Evolutionary conservation across 2,113 vertebrate genomes (phyloP).

Genomic region (Psammodynastes pulverulentus): DNA sequence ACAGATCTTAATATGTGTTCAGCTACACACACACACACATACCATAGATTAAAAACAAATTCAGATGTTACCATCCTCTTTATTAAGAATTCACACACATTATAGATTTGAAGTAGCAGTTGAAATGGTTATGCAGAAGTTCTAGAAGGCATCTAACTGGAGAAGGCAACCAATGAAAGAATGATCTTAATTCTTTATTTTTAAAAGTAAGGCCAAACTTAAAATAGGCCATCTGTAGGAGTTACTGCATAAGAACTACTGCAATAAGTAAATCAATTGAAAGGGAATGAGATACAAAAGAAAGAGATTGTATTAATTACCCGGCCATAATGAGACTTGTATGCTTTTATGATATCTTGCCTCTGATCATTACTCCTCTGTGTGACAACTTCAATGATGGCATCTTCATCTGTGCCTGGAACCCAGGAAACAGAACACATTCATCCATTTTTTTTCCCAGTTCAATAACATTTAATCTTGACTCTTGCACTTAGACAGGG

Average conservation of each 20-base stretch:
- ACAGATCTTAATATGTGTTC: not conserved
- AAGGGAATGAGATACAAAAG: not conserved
- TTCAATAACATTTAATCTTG: not conserved
- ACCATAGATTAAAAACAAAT: too few relatives aligned
- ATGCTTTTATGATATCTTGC: slow-evolving; percentile 86
- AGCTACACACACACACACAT: not conserved
- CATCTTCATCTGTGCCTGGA: slow-evolving; percentile 87
- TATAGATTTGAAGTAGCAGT: not conserved
- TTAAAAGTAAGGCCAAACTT: not conserved
- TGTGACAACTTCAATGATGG: slow-evolving; percentile 87
- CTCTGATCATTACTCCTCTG: slow-evolving; percentile 86
- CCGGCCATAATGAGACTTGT: slow-evolving; percentile 92
- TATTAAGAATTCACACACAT: too few relatives aligned
- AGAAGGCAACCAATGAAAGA: not conserved
- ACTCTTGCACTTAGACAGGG: not conserved
- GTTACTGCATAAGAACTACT: not conserved
- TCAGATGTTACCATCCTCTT: too few relatives aligned
- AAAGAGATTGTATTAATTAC: slow-evolving; percentile 60
- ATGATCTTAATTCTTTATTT: not conserved
- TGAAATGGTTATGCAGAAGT: not conserved
- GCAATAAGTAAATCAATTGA: not conserved
- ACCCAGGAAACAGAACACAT: not conserved
- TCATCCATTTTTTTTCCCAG: not conserved
- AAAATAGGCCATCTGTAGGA: too few relatives aligned
- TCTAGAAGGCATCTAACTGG: not conserved